Base-by-base conservation (phyloP, 2,797 vertebrate species). In the Hydrocynus forskahlii region DNA sequence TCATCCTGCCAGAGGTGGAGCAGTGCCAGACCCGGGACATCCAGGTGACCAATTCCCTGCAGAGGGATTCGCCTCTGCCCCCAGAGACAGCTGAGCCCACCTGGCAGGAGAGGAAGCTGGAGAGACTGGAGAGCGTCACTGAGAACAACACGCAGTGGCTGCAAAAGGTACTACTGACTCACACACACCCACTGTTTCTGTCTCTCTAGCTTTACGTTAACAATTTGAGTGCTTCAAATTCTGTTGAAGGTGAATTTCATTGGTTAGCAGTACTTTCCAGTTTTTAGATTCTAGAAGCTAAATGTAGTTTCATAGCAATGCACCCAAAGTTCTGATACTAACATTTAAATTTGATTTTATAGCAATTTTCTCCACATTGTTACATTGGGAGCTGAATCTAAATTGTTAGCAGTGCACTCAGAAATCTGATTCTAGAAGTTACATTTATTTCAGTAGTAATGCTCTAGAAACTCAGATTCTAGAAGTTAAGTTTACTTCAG, bases 131-230 rank as follows among this genome's bases (percentile, higher is more conserved):
- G 86, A 95, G 81, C 35, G 88, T 93, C 43, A 92, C 92, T 87
- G 94, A 96, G 89, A 96, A 96, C 84, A 96, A 96, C 87, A 96
- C 95, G 5, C 92, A 93, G 85, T 95, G 95, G 95, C 89, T 96
- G 67, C 94, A 93, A 83, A 96, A 96, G 95, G 95, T 96, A 93
- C 81, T 86, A 2, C 35, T 74, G 70, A 38, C 7, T 25, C 48
- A 71, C 52, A 59, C 19, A 74, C 4, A 1, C 9, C 52, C 38
- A 40, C 55, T 59, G 55, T 35, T 59, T 60, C 62, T 29, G n/a
- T 55, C n/a, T 14, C 21, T 70, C 35, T 43, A 4, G n/a, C 64
- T 52, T 60, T 55, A 48, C 3, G 2, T 7, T 35, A 14, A 40
- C 3, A 0, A 4, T 19, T 40, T n/a, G 1, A 9, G 17, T 2